Evolutionary conservation across 2,113 vertebrate genomes (phyloP), one percentile per base, ranked within the genome.

Genomic region (Mus pahari): DNA sequence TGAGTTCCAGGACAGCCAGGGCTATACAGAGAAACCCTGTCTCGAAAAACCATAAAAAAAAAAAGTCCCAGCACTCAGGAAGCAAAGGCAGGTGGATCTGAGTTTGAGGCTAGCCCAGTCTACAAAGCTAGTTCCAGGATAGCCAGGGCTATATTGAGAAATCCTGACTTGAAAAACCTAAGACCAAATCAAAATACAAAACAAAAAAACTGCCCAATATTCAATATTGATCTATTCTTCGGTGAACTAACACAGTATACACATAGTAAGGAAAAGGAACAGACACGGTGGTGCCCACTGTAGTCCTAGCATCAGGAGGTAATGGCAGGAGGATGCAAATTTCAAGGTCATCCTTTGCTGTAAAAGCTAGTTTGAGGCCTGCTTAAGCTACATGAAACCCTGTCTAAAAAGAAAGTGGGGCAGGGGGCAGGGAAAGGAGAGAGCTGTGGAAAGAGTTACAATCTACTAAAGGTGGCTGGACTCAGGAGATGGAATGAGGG

Each of bases 211-310:
- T 5, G 10, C 33, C 4, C 66, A 92, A 2, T 79, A n/a, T 86
- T 90, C 66, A 90, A 92, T 77, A 96, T 9, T 64, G 50, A 94
- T 71, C 31, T 86, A 82, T 64, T 96, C 81, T 62, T 84, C 39
- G 86, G 68, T 82, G 24, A 92, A 39, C 81, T 87, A 68, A 86
- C 31, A 75, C 0, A 77, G 31, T 53, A 33, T 28, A 89, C 7
- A 81, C 5, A 92, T 50, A 94, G 24, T 74, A 33, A 48, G n/a
- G 31, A 62, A 42, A 62, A 83, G 17, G 24, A 83, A 45, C 58
- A 31, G n/a, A 14, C 28, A 48, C 48, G 60, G 82, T 66, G 6
- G 26, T 42, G 16, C 36, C 12, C 39, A 33, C 28, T 86, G 42
- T 20, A 45, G 19, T 86, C 17, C 42, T 19, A 48, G 60, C 60